A percentile compares a stretch with the other conserved stretches of the same genome.
phyloP scores from a whole-genome alignment of 2,797 vertebrate species.

The Taeniopygia guttata region DNA sequence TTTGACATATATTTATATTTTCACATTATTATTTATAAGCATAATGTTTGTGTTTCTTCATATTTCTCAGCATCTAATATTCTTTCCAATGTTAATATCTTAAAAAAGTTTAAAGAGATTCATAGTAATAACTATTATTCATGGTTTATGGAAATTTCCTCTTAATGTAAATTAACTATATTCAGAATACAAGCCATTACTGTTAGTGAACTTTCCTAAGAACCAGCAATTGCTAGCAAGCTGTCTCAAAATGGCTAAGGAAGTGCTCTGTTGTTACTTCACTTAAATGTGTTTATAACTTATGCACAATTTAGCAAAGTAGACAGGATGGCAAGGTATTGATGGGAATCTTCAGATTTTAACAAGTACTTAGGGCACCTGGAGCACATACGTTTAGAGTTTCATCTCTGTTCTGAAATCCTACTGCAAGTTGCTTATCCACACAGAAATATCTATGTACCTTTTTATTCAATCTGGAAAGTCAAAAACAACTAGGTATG shows the following conservation, averaged over 20 bases:
- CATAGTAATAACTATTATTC: background rate
- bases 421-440: background rate
- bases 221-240: background rate
- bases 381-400: background rate
- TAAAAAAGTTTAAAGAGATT: background rate
- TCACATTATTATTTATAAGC: background rate
- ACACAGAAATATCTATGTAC: background rate
- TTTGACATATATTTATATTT: background rate
- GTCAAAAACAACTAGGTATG: background rate
- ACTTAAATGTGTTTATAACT: background rate
- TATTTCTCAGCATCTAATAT: background rate
- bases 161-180: background rate
- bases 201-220: background rate
- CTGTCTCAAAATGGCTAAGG: background rate
- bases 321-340: background rate
- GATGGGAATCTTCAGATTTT: background rate
- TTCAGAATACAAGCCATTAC: background rate
- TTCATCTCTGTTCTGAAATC: background rate
- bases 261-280: background rate
- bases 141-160: background rate
- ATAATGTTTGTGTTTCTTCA: background rate
- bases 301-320: background rate
- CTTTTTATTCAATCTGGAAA: background rate
- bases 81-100: background rate
- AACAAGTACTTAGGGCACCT: background rate